Base-by-base conservation (phyloP, 2,797 vertebrate genomes). In the Thripadectes ignobilis region DNA sequence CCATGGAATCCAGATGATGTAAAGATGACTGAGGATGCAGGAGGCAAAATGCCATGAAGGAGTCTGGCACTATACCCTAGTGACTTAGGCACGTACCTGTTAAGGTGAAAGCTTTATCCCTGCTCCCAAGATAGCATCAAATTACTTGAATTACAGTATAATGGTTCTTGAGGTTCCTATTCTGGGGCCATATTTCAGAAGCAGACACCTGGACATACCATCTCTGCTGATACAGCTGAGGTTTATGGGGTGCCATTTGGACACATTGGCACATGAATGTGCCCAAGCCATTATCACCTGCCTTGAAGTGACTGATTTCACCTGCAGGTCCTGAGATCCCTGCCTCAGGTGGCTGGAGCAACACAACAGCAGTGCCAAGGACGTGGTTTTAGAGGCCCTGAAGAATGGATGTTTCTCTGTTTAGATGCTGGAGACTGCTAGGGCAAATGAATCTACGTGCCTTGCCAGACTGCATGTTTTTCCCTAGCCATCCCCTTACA, bases 181-280 rank as follows among this genome's bases (percentile, higher is more conserved):
- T 85, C 41, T 14, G 29, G 55, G 9, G 15, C 3, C 10, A 75
- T 24, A 8, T 51, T 72, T 75, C 46, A 46, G 22, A 36, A 62
- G 34, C 20, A 58, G 46, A 36, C 12, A 39, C 16, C 21, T 48
- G 52, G 32, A 20, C 3, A 1, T 77, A 19, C 57, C 29, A 3
- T 4, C n/a, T 82, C 48, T 93, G 81, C 46, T 71, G 26, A 67
- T 23, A 58, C 14, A 49, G 26, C n/a, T 54, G 77, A 8, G 23
- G 43, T 51, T 6, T 30, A 8, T 32, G 8, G 55, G n/a, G 38
- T 30, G 14, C 14, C 22, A 6, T 59, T 34, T 32, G n/a, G 67
- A 55, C 30, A 14, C 2, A 4, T 2, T 58, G 72, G 39, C 7
- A 13, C 0, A 1, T 4, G 61, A 26, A 36, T 58, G 15, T 51